Base-by-base conservation (phyloP, 2,113 vertebrate genomes). In the Thryonomys swinderianus region DNA sequence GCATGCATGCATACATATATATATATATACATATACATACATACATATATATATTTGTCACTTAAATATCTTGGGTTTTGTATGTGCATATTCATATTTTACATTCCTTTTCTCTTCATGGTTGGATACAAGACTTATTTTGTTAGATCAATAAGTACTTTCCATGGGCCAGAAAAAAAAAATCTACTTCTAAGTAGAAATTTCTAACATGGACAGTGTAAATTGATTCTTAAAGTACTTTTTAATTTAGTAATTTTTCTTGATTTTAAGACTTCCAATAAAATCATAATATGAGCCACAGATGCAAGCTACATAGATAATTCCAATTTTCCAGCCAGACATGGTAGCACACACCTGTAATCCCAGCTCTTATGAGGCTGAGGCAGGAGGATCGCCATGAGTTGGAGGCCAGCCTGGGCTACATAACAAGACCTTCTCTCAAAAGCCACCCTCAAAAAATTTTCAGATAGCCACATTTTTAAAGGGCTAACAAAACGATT, bases 71-170 rank as follows among this genome's bases (percentile, higher is more conserved):
- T 97, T 97, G 95, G 94, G 98, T 96, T n/a, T 97, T 97, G 94
- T 98, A 97, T 93, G 88, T 98, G 97, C 96, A 96, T 96, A 98
- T 97, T 95, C 98, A 97, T 98, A 95, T 93, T 92, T 98, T 96
- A 82, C 25, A 57, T 90, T 97, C 89, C 98, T 98, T 97, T 97
- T 94, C 96, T 98, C 97, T 98, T 98, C 97, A 97, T 98, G 98
- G 96, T 98, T 98, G 96, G 97, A 98, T 98, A 97, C 97, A 98
- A 99, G 98, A 98, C 98, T 98, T 98, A 98, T 99, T 99, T 99
- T 98, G 98, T 98, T 98, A 98, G 97, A 98, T 98, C 98, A 98
- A 98, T 98, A 99, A 99, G 99, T 96, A 96, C 96, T 97, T 97
- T 98, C 98, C 96, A 97, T 98, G 98, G 97, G 98, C 98, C 98